Evolutionary conservation across 1,140 invertebrate species (phyloP).

Genomic region (Agrypnia vestita): DNA sequence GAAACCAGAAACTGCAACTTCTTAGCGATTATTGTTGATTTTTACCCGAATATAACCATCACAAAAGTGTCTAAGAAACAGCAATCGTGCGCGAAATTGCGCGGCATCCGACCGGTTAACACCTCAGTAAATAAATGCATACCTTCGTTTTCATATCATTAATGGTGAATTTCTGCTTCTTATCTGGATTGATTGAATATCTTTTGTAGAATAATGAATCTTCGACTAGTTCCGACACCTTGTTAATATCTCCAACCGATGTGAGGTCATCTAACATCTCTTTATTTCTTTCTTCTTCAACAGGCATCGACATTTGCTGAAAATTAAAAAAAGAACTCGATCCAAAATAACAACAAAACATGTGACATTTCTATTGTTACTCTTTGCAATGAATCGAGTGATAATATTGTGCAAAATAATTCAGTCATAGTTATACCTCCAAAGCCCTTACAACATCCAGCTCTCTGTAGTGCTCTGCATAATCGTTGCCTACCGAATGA

Average conservation of each 20-base stretch:
- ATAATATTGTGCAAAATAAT: not conserved
- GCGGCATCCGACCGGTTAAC: no score
- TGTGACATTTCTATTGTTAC: slow-evolving; percentile 3
- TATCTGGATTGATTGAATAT: not conserved
- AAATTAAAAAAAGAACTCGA: not conserved
- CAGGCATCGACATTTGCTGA: slow-evolving; percentile 24
- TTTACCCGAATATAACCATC: no score
- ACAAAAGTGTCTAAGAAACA: no score
- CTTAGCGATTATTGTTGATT: no score
- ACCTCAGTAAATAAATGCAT: slow-evolving; percentile 3
- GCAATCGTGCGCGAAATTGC: no score
- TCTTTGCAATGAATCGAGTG: no score
- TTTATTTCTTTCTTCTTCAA: slow-evolving; percentile 1
- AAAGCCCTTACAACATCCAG: slow-evolving; percentile 10
- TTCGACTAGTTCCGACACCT: slow-evolving; percentile 15
- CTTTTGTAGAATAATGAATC: slow-evolving; percentile 31
- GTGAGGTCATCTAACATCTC: slow-evolving; percentile 43
- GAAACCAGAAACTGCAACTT: no score
- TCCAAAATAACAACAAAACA: not conserved
- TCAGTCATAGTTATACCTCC: slow-evolving; percentile 19
- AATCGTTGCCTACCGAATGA: not conserved
- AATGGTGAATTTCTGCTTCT: slow-evolving; percentile 7
- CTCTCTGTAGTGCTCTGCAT: slow-evolving; percentile 25
- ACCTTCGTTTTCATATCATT: slow-evolving; percentile 31
- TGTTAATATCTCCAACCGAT: slow-evolving; percentile 29